These are phyloP conservation scores for Coregonus sp. DNA, from an alignment of 2,797 vertebrate genomes.

Conservation along the genomic window DNA sequence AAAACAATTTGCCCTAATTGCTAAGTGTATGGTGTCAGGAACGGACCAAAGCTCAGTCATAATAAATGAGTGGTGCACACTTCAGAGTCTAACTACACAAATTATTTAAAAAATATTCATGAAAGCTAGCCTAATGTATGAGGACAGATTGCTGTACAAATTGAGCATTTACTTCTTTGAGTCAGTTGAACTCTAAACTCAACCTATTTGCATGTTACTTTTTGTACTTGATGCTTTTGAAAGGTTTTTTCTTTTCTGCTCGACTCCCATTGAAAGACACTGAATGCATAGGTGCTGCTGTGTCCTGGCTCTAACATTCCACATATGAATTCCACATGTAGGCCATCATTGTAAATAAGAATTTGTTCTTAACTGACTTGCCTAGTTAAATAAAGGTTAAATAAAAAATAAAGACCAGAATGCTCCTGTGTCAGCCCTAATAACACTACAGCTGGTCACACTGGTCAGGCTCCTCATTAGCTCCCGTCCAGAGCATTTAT, in stretches of 20 bases:
- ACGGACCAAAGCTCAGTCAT: background rate
- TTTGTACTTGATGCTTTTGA: background rate
- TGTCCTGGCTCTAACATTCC: background rate
- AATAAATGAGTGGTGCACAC: too few relatives aligned
- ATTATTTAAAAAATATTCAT: background rate
- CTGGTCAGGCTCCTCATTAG: background rate
- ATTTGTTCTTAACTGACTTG: too few relatives aligned
- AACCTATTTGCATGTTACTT: background rate
- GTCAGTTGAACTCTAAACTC: background rate
- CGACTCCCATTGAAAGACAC: background rate
- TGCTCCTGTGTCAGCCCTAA: background rate
- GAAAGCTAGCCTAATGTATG: too few relatives aligned
- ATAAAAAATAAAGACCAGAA: background rate
- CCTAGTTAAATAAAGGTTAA: too few relatives aligned
- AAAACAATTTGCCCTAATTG: conserved; percentile 10
- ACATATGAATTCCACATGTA: background rate
- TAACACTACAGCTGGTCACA: background rate
- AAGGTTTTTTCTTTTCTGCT: background rate
- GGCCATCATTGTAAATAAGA: too few relatives aligned
- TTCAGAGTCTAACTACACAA: too few relatives aligned
- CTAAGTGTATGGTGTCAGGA: background rate
- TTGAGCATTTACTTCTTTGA: background rate
- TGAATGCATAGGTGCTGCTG: background rate
- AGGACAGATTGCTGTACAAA: background rate
- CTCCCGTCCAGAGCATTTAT: background rate